Evolutionary conservation across 2,888 invertebrate species (phyloP), one percentile per base, ranked within the genome.

Genomic region (Drosophila fulvimacula): DNA sequence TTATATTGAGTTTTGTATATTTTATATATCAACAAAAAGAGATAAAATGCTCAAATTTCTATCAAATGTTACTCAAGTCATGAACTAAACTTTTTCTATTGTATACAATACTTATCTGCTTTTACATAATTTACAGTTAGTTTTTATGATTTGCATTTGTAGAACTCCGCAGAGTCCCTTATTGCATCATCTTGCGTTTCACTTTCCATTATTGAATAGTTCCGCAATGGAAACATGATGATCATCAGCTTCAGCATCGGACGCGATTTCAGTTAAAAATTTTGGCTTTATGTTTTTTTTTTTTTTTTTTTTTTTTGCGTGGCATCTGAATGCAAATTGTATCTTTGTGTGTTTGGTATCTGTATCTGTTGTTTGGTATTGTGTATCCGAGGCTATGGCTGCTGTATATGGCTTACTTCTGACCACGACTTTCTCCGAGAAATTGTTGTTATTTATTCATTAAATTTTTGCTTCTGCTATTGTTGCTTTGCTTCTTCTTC

Each of bases 381-480:
- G 65, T 79, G 66, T 73, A 63, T 79, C 66, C 64, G 65, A 68
- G 66, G 70, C 69, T 66, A 67, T 65, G 80, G 69, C 76, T 76
- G 80, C 81, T 79, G 70, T 79, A 39, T 74, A 79, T 80, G 78
- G 78, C 66, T 82, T 73, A 78, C 78, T 85, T 82, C 86, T 82
- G 81, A 77, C 79, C 77, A 73, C 76, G 81, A 84, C 83, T 84
- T 84, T 84, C 83, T 73, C 83, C 86, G 77, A 77, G 81, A 83
- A 74, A 83, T 83, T 79, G 84, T 69, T 81, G 82, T 81, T 84
- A 84, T 84, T 84, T 84, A 84, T 84, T 84, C 84, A 84, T 86
- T 83, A 83, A 83, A 84, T 81, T 84, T 84, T 86, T 83, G 81
- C 83, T 71, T 76, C 81, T 83, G 78, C 72, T 76, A 76, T 76